phyloP scores from a whole-genome alignment of 1,140 invertebrate species.

The Branchinecta lynchi region DNA sequence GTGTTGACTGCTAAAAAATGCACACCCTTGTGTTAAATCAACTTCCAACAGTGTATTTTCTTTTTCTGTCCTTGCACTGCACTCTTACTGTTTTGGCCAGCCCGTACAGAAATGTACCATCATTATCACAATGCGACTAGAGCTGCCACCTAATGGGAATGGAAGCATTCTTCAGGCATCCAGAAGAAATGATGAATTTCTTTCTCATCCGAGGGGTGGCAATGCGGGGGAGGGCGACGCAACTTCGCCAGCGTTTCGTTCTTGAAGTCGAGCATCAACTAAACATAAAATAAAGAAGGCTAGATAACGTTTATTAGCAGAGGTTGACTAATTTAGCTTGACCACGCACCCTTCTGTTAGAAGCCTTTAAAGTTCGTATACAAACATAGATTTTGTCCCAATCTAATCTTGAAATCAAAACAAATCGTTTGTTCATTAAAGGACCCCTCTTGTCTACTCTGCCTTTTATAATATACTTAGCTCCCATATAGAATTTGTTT shows the following conservation, averaged over 20 bases:
- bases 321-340: no score
- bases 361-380: conserved; percentile 34
- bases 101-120: no score
- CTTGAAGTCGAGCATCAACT: conserved; percentile 20
- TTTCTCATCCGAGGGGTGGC: conserved; percentile 18
- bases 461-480: no score
- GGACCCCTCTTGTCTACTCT: no score
- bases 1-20: no score
- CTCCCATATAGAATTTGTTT: no score
- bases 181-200: conserved; percentile 20
- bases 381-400: conserved; percentile 8
- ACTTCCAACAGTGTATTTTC: no score
- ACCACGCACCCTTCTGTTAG: conserved; percentile 27
- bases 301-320: conserved; percentile 22
- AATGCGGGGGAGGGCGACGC: conserved; percentile 18
- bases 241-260: conserved; percentile 14
- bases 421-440: no score
- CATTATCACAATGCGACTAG: no score
- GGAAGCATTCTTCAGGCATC: conserved; percentile 18
- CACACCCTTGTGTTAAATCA: no score
- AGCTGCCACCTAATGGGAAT: not conserved
- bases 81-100: no score
- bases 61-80: no score
- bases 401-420: conserved; percentile 12
- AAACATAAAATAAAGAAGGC: conserved; percentile 31